Conservation (phyloP, 2,888 invertebrate species). For the Pyrrhosoma nymphula region DNA sequence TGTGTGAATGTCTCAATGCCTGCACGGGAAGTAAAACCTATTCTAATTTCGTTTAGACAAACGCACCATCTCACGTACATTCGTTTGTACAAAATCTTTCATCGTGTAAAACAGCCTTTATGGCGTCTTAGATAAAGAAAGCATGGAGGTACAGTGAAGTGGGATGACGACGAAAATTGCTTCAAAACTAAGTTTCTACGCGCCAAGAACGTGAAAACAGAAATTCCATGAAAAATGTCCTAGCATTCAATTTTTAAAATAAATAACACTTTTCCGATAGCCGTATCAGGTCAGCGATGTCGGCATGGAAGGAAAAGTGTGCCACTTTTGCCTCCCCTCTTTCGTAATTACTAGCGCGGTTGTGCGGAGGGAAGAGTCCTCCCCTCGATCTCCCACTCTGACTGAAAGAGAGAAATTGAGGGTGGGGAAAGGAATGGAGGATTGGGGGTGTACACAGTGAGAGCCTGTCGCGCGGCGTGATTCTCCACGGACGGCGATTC, state of each 20-base stretch:
- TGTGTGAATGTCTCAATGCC: no score
- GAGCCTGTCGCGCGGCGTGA: background rate
- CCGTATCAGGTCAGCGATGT: background rate
- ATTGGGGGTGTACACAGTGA: background rate
- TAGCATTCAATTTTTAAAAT: background rate
- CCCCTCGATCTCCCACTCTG: no score
- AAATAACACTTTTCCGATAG: background rate
- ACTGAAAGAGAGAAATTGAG: background rate
- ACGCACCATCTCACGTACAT: no score
- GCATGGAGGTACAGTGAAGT: background rate
- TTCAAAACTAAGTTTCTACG: background rate
- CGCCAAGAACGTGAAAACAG: background rate
- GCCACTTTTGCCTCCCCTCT: background rate
- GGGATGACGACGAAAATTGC: background rate
- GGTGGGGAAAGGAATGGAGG: background rate
- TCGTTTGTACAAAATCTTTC: no score
- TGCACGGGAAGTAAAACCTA: no score
- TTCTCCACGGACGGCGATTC: conserved; percentile 10
- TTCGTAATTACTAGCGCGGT: background rate
- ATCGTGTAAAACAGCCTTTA: background rate
- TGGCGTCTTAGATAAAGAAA: background rate
- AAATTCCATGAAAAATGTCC: background rate
- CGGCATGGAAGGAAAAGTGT: conserved; percentile 1
- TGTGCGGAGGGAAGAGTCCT: background rate
- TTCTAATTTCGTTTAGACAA: no score